Percentiles rank a stretch among this genome's conserved stretches.
phyloP scores from a whole-genome alignment of 2,888 invertebrate species.

The Agrochola litura region DNA sequence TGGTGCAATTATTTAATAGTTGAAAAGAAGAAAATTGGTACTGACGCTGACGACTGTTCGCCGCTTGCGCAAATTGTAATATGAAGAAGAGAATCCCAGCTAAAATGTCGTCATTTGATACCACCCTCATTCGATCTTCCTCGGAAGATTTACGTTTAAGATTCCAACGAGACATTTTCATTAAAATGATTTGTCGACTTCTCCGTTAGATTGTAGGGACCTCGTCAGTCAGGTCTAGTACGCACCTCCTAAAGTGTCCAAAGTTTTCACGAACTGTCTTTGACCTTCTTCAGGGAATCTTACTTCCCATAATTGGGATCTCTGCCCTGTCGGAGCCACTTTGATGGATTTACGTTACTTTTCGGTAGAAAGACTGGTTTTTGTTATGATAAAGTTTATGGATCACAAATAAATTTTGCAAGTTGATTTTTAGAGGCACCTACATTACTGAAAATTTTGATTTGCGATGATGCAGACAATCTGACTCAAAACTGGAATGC shows the following conservation, averaged over 20 bases:
- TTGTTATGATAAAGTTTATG: background rate
- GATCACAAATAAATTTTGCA: constrained; percentile 44
- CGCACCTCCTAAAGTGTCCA: constrained; percentile 84
- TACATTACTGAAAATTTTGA: constrained; percentile 51
- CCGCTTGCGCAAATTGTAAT: constrained; percentile 36
- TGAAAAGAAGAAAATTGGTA: constrained; percentile 6
- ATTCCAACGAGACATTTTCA: constrained; percentile 14
- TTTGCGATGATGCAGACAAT: constrained; percentile 17
- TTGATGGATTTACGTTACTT: constrained; percentile 68
- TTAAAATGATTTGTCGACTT: background rate
- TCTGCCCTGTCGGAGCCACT: constrained; percentile 77
- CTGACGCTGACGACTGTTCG: constrained; percentile 55
- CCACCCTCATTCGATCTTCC: constrained; percentile 22
- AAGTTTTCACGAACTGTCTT: constrained; percentile 80
- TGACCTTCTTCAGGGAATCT: constrained; percentile 81
- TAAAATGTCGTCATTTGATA: constrained; percentile 35
- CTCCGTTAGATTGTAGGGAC: background rate
- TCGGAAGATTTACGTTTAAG: constrained; percentile 9
- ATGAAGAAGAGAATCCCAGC: constrained; percentile 48
- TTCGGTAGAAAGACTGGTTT: constrained; percentile 1
- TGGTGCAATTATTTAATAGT: background rate
- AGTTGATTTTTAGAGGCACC: constrained; percentile 1
- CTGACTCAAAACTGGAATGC: background rate
- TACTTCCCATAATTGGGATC: constrained; percentile 85
- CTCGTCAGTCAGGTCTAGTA: constrained; percentile 42